These are phyloP conservation scores for Chaetodon trifasciatus DNA, from an alignment of 2,797 vertebrate genomes.

Conservation along the genomic window DNA sequence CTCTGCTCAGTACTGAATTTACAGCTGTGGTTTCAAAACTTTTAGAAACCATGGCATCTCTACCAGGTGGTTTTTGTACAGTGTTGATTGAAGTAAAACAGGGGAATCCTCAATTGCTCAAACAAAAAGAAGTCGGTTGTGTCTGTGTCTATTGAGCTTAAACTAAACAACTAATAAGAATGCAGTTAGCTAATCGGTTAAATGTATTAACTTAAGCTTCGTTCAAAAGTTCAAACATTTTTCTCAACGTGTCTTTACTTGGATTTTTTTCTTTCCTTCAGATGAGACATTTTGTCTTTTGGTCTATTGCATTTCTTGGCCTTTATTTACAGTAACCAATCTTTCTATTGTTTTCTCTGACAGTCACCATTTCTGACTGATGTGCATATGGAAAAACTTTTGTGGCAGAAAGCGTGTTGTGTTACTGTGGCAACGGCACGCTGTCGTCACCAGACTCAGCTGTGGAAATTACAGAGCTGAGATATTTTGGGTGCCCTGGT, in stretches of 20 bases:
- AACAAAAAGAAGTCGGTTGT: not conserved
- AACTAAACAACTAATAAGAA: not conserved
- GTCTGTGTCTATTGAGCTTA: too few species aligned
- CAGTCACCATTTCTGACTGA: conserved; percentile 14
- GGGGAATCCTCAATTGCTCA: not conserved
- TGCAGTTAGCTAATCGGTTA: not conserved
- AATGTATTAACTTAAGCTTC: not conserved
- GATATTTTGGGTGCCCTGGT: not conserved
- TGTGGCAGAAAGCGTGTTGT: not conserved
- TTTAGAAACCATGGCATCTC: not conserved
- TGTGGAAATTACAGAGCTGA: not conserved
- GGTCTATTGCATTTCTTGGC: conserved; percentile 3
- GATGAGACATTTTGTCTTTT: not conserved
- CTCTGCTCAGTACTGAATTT: not conserved
- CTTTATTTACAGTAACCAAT: conserved; percentile 25
- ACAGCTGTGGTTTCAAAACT: not conserved
- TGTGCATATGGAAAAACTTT: not conserved
- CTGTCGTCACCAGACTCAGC: not conserved
- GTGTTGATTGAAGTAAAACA: not conserved
- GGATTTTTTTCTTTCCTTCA: not conserved
- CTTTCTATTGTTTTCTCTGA: conserved; percentile 14
- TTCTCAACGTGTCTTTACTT: not conserved
- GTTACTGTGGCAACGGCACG: conserved; percentile 16
- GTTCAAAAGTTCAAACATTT: not conserved
- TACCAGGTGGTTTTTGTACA: not conserved